phyloP scores from a whole-genome alignment of 2,113 vertebrate species.

The Dasyprocta punctata region DNA sequence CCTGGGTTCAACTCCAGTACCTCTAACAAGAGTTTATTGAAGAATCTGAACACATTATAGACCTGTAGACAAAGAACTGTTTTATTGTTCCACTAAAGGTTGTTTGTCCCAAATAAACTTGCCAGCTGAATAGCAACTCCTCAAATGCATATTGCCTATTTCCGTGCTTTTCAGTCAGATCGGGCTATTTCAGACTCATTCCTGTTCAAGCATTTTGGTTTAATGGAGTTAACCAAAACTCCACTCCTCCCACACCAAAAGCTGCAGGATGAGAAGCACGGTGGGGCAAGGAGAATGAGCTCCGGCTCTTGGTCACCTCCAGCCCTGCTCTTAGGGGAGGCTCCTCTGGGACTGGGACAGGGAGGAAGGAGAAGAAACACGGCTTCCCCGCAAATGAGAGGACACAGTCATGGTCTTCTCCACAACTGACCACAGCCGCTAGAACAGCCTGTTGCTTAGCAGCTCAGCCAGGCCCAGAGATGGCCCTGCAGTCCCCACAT shows the following conservation, averaged over 20 bases:
- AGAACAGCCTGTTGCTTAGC: background rate
- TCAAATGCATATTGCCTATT: background rate
- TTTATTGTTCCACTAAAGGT: background rate
- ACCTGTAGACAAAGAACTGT: background rate
- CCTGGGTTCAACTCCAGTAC: background rate
- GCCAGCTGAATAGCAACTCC: background rate
- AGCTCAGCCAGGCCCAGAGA: background rate
- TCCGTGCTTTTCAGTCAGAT: background rate
- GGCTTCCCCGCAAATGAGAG: no score
- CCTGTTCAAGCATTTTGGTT: background rate
- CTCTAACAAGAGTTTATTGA: background rate
- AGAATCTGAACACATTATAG: background rate
- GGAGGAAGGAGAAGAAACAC: background rate
- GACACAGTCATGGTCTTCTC: background rate
- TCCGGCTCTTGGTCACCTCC: background rate
- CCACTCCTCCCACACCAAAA: background rate
- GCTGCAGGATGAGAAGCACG: accelerated
- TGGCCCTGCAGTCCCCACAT: background rate
- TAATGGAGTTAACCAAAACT: background rate
- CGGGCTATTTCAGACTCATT: background rate
- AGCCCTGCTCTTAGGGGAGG: background rate
- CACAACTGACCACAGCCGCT: background rate
- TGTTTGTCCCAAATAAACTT: background rate
- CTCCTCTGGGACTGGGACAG: background rate
- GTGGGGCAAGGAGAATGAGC: no score